A percentile compares a stretch with the other conserved stretches of the same genome.
Conservation (phyloP, 2,888 invertebrate species). For the Conistra vaccinii region DNA sequence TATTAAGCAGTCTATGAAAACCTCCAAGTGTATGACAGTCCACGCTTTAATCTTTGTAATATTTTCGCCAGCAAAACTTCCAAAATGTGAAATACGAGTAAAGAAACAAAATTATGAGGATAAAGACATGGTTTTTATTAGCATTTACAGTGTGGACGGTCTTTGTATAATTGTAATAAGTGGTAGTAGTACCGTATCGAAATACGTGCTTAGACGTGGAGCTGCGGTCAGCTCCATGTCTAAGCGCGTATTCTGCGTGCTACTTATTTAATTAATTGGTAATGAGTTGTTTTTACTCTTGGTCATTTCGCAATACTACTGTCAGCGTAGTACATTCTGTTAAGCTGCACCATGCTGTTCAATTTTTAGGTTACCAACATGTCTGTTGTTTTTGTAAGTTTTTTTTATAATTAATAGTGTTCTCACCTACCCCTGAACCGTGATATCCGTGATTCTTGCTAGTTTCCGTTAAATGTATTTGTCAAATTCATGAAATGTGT, state of each 20-base stretch:
- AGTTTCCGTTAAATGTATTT: constrained; percentile 18
- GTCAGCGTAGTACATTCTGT: background rate
- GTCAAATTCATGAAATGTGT: constrained; percentile 23
- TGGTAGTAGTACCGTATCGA: background rate
- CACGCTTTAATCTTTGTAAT: background rate
- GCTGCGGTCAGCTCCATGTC: background rate
- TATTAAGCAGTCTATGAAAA: background rate
- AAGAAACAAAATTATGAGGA: background rate
- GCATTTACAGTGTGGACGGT: background rate
- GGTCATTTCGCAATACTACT: background rate
- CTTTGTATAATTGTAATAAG: background rate
- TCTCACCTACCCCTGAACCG: background rate
- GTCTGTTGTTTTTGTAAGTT: background rate
- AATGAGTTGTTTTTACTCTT: background rate
- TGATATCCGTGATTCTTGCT: background rate
- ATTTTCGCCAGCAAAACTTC: background rate
- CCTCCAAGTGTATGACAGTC: background rate
- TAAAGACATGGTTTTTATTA: background rate
- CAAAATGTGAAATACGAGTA: background rate
- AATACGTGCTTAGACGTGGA: no score
- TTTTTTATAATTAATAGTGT: background rate
- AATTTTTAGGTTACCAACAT: constrained; percentile 12
- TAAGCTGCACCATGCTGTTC: background rate
- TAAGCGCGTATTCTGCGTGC: no score
- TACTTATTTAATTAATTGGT: background rate